Conservation (phyloP, 2,797 vertebrate species). For the Orientallactaga sibirica region DNA sequence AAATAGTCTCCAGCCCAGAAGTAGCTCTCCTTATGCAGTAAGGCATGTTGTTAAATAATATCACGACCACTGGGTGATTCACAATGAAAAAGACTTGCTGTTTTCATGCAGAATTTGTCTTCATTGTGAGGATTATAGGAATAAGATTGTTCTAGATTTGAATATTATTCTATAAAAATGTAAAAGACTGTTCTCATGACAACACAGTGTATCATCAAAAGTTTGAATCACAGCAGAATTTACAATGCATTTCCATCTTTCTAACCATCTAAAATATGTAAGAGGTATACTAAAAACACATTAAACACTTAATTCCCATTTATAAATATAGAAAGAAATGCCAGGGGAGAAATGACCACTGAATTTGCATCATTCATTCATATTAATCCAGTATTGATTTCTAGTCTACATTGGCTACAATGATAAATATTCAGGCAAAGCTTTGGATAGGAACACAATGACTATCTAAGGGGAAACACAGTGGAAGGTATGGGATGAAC, state of each 20-base stretch:
- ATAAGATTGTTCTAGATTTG: slow-evolving; percentile 25
- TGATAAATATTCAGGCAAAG: slow-evolving; percentile 42
- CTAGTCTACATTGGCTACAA: not conserved
- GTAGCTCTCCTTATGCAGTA: slow-evolving; percentile 56
- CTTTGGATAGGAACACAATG: not conserved
- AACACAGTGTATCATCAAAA: not conserved
- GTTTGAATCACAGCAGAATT: not conserved
- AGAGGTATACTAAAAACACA: not conserved
- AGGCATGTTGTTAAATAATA: slow-evolving; percentile 44
- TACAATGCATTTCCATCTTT: not conserved
- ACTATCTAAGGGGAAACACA: not conserved
- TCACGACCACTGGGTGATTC: slow-evolving; percentile 24
- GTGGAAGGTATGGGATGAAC: not conserved
- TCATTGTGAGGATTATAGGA: slow-evolving; percentile 43
- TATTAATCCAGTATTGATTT: not conserved
- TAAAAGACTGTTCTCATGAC: not conserved
- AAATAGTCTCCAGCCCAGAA: slow-evolving; percentile 70
- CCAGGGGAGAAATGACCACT: not conserved
- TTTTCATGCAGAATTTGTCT: not conserved
- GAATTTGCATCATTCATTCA: not conserved
- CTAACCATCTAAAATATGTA: slow-evolving; percentile 6
- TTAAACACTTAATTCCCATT: not conserved
- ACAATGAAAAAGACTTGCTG: not conserved
- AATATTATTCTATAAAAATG: slow-evolving; percentile 14
- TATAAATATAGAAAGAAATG: slow-evolving; percentile 14